A percentile compares a stretch with the other conserved stretches of the same genome.
Evolutionary conservation across 2,888 invertebrate species (phyloP).

Genomic region (Eupithecia subfuscata): DNA sequence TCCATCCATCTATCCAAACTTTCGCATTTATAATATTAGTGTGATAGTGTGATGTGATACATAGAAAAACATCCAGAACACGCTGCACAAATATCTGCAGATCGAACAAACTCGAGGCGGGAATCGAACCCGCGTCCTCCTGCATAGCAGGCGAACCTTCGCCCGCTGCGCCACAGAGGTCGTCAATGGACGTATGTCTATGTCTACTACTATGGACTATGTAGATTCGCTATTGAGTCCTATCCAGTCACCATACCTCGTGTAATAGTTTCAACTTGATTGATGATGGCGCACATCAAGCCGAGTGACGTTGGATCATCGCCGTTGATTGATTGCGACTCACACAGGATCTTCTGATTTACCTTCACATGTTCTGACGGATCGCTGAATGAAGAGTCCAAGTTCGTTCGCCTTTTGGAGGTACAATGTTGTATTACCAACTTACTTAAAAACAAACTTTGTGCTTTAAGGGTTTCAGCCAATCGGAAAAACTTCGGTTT

Average conservation of each 20-base stretch:
- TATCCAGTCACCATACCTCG: slow-evolving; percentile 32
- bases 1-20: too few relatives aligned
- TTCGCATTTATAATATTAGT: too few relatives aligned
- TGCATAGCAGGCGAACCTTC: too few relatives aligned
- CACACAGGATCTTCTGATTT: slow-evolving; percentile 53
- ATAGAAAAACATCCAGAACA: too few relatives aligned
- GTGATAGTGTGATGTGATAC: too few relatives aligned
- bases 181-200: too few relatives aligned
- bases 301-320: slow-evolving; percentile 74
- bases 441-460: background rate
- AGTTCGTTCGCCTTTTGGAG: background rate
- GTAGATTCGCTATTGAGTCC: background rate
- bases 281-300: slow-evolving; percentile 72
- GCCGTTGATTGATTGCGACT: slow-evolving; percentile 71
- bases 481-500: background rate
- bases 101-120: too few relatives aligned
- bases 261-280: slow-evolving; percentile 64
- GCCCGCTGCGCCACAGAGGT: too few relatives aligned
- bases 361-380: slow-evolving; percentile 35
- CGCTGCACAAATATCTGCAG: too few relatives aligned
- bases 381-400: slow-evolving; percentile 23
- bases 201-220: too few relatives aligned
- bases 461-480: background rate
- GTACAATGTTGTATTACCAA: background rate
- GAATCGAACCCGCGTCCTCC: too few relatives aligned